These are phyloP conservation scores for Microplitis deprimator DNA, from an alignment of 2,888 invertebrate species.

Conservation along the genomic window DNA sequence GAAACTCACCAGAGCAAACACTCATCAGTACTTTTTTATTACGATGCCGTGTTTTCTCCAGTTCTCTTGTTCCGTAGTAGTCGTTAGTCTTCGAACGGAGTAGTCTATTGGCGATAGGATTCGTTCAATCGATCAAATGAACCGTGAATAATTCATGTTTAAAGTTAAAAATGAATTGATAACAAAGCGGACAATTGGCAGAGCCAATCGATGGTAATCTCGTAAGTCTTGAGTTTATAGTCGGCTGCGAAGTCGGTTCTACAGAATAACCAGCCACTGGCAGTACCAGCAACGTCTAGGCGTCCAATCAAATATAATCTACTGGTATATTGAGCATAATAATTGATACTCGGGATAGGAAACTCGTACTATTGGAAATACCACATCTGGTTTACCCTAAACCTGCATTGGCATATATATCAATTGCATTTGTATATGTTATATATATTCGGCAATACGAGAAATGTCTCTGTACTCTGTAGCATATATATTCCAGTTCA, in stretches of 20 bases:
- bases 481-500: not conserved
- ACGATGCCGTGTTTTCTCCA: not conserved
- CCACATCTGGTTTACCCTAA: not conserved
- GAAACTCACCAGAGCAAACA: slow-evolving; percentile 15
- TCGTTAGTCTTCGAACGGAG: too few relatives aligned
- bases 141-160: not conserved
- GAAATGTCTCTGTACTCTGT: not conserved
- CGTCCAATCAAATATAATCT: not conserved
- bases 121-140: not conserved
- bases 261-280: not conserved
- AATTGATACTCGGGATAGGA: not conserved
- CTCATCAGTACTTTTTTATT: not conserved
- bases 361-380: not conserved
- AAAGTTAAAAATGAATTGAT: not conserved
- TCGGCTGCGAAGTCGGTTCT: not conserved
- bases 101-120: too few relatives aligned
- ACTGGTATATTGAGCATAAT: slow-evolving; percentile 1
- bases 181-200: not conserved
- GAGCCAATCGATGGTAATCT: not conserved
- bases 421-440: not conserved
- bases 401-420: not conserved
- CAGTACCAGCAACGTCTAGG: not conserved
- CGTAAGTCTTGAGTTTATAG: not conserved
- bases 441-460: not conserved
- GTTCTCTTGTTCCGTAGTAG: not conserved